Evolutionary conservation across 2,797 vertebrate species (phyloP).

Genomic region (Rhodeus uyekii): DNA sequence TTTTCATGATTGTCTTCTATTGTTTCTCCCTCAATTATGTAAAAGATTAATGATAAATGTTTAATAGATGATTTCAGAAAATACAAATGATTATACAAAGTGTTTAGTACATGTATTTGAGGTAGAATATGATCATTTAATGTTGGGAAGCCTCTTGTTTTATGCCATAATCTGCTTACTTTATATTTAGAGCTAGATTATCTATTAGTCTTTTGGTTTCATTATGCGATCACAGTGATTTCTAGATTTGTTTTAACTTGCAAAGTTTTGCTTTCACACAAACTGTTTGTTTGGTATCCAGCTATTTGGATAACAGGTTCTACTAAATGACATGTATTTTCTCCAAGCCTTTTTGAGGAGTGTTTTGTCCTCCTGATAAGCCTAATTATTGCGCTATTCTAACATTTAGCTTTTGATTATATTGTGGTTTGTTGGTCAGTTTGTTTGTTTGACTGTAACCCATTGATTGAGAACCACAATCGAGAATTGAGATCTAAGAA

Average conservation of each 20-base stretch:
- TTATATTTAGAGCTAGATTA: neutral
- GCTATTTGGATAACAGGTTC: neutral
- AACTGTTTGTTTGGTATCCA: neutral
- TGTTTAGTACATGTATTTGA: neutral
- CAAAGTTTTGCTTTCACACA: neutral
- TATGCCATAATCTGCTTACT: neutral
- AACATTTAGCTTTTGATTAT: neutral
- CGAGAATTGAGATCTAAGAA: neutral
- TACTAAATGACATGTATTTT: neutral
- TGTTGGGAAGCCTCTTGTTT: neutral
- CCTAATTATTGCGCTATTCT: neutral
- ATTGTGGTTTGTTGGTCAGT: no score
- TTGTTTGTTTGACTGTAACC: no score
- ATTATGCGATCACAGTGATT: no score
- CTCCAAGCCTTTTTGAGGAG: neutral
- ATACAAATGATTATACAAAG: neutral
- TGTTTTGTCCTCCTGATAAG: neutral
- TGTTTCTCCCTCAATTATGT: neutral
- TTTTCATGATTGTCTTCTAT: neutral
- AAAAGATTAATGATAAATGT: neutral
- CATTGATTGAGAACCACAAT: neutral
- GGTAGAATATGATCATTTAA: no score
- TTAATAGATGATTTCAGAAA: neutral
- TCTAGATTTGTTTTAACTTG: neutral
- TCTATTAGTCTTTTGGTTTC: no score